These are phyloP conservation scores for Drosophila tsacasi DNA, from an alignment of 1,140 invertebrate species.

Conservation along the genomic window DNA sequence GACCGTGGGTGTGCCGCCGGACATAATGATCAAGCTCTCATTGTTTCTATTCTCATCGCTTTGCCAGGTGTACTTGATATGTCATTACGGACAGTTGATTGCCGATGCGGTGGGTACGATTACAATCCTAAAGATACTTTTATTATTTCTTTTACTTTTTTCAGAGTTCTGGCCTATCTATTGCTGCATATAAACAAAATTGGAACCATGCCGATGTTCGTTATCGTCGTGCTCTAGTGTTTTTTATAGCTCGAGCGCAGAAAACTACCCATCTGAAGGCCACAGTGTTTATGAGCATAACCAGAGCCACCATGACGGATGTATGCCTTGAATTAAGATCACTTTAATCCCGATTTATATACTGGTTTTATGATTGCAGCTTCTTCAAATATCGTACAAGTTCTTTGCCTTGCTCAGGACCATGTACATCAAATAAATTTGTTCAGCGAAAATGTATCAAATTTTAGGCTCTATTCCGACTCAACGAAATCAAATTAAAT, in stretches of 20 bases:
- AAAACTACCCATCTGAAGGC: constrained; percentile 63
- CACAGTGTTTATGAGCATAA: constrained; percentile 67
- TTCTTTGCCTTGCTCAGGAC: constrained; percentile 74
- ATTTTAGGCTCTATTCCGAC: too few species aligned
- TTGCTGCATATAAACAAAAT: constrained; percentile 71
- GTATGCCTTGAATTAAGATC: constrained; percentile 28
- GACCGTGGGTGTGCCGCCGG: constrained; percentile 62
- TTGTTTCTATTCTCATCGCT: constrained; percentile 64
- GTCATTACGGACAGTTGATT: constrained; percentile 67
- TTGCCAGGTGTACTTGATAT: constrained; percentile 68
- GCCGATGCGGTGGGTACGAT: constrained; percentile 57
- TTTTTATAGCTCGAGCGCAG: constrained; percentile 67
- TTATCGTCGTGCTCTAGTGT: constrained; percentile 57
- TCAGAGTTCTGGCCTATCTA: constrained; percentile 60
- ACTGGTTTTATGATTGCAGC: constrained; percentile 35
- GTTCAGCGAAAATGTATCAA: neutral
- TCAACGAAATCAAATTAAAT: too few species aligned
- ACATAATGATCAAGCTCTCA: constrained; percentile 56
- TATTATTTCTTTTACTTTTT: neutral
- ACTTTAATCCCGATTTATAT: neutral
- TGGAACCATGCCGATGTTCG: constrained; percentile 68
- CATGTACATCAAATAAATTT: constrained; percentile 64
- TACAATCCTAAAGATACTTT: neutral
- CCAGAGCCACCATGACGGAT: constrained; percentile 65
- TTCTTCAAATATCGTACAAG: constrained; percentile 72